Evolutionary conservation across 2,797 vertebrate genomes (phyloP), one percentile per base, ranked within the genome.

Genomic region (Lepus townsendii): DNA sequence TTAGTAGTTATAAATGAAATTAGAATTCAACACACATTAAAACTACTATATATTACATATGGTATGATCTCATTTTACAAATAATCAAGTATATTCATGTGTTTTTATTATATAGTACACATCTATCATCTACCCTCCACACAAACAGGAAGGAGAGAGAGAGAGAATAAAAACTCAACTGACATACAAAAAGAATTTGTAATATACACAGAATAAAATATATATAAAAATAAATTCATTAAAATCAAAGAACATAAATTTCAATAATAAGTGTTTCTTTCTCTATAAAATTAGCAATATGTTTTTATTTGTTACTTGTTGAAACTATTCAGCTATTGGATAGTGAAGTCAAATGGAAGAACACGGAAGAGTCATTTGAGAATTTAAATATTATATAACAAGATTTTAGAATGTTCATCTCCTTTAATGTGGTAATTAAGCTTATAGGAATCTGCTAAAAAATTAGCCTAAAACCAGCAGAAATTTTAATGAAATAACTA

Each of bases 401-500:
- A 76, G 8, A 54, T 69, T 83, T 76, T 19, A 30, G 85, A 72
- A 66, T 73, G 47, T n/a, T 73, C 26, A 11, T 20, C 60, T 73
- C 0, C 12, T 35, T 84, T 57, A 35, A 60, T 62, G 5, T 38
- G 9, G 54, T 50, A 32, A 47, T 66, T 52, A 92, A 85, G 20
- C 27, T 76, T 69, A 24, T 13, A 60, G 35, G 24, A 88, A 78
- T 63, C 27, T 77, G 38, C 63, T 57, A 77, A 83, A 7, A 16
- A 91, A 72, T n/a, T 62, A 68, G 24, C 50, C n/a, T 24, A 92
- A 92, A 93, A 90, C 73, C 8, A 82, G 22, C 52, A 83, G 93
- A 82, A 88, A 72, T 71, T 22, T 6, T 63, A 66, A 68, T 22
- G 27, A 66, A 77, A 78, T 10, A 11, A 65, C 7, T 27, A 42